phyloP scores from a whole-genome alignment of 2,888 invertebrate species.

The Notocelia uddmanniana region DNA sequence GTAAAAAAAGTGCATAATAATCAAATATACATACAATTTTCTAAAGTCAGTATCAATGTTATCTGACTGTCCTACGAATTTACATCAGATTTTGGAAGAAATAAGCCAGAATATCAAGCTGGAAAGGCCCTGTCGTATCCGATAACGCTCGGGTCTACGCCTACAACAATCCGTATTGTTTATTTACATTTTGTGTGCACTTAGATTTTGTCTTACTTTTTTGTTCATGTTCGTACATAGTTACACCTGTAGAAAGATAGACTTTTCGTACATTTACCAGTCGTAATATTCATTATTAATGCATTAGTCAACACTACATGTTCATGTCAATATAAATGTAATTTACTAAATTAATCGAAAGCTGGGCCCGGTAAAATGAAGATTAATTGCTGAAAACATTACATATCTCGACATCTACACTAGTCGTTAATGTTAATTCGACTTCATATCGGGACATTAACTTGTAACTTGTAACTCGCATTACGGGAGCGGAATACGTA shows the following conservation, averaged over 20 bases:
- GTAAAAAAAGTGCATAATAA: not conserved
- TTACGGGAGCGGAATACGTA: slow-evolving; percentile 33
- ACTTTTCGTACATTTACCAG: not conserved
- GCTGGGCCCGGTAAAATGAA: slow-evolving; percentile 47
- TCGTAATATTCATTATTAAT: no score
- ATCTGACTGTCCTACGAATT: slow-evolving; percentile 14
- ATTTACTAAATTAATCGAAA: slow-evolving; percentile 41
- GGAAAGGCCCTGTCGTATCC: slow-evolving; percentile 18
- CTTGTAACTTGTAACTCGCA: slow-evolving; percentile 27
- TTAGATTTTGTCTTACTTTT: not conserved
- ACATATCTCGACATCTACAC: slow-evolving; percentile 59
- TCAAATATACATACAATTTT: not conserved
- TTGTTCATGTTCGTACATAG: not conserved
- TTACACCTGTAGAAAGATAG: no score
- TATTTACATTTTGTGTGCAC: slow-evolving; percentile 22
- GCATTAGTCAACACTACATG: no score
- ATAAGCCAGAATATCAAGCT: slow-evolving; percentile 27
- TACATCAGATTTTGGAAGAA: slow-evolving; percentile 19
- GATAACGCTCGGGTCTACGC: slow-evolving; percentile 24
- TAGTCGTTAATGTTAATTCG: slow-evolving; percentile 64
- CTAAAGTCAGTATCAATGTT: not conserved
- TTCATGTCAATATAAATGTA: slow-evolving; percentile 19
- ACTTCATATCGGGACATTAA: slow-evolving; percentile 50
- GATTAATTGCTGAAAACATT: slow-evolving; percentile 48
- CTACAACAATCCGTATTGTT: slow-evolving; percentile 12